Conservation (phyloP, 2,797 vertebrate genomes). For the Microctenopoma steveboyesi region DNA sequence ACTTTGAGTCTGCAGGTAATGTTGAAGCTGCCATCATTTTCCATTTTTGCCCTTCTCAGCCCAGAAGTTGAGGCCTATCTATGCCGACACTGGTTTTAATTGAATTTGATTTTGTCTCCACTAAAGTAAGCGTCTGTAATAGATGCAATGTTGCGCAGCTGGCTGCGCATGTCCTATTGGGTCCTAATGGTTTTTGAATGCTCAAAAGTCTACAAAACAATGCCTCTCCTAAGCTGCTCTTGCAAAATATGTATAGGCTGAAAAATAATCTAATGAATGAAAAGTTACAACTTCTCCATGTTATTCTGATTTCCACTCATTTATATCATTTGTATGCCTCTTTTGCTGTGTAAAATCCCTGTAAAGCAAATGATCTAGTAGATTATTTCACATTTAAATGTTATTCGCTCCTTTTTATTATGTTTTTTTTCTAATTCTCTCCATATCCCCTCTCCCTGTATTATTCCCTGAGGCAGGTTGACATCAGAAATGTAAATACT, state of each 20-base stretch:
- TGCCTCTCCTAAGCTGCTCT: conserved; percentile 22
- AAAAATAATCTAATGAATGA: background rate
- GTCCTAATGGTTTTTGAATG: conserved; percentile 53
- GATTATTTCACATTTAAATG: conserved; percentile 31
- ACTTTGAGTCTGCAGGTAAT: conserved; percentile 39
- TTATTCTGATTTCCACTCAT: conserved; percentile 34
- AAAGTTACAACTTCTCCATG: conserved; percentile 3
- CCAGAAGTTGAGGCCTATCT: conserved; percentile 45
- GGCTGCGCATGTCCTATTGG: conserved; percentile 49
- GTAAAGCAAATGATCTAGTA: conserved; percentile 15
- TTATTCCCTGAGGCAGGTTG: conserved; percentile 16
- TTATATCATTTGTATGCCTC: conserved; percentile 29
- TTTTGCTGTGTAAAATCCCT: conserved; percentile 29
- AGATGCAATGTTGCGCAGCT: conserved; percentile 55
- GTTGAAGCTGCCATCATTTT: conserved; percentile 45
- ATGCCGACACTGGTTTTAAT: conserved; percentile 72
- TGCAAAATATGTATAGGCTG: conserved; percentile 2
- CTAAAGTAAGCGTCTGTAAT: conserved; percentile 70
- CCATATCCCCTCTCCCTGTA: conserved; percentile 14
- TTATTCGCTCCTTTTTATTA: conserved; percentile 33
- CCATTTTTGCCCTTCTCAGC: conserved; percentile 43
- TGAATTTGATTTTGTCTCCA: conserved; percentile 81
- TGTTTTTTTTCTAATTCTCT: conserved; percentile 17
- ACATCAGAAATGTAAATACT: conserved; percentile 38
- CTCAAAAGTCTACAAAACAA: conserved; percentile 46